Conservation (phyloP, 2,888 invertebrate genomes). For the Atethmia centrago region DNA sequence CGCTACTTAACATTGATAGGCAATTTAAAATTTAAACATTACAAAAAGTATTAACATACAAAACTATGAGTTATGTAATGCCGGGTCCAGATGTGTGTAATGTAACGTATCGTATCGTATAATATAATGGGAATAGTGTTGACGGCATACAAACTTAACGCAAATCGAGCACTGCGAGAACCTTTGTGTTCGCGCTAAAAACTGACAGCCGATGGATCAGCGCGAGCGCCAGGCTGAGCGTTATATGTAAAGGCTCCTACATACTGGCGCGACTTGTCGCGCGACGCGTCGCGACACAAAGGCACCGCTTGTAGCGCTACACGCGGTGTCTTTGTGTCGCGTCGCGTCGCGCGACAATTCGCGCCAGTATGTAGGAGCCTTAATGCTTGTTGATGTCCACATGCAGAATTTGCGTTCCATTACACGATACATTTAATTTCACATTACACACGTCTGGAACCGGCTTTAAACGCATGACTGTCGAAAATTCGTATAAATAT, state of each 20-base stretch:
- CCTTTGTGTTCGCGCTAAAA: no score
- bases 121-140: neutral
- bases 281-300: no score
- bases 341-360: no score
- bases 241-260: neutral
- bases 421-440: neutral
- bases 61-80: neutral
- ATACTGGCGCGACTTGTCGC: no score
- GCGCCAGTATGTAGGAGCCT: no score
- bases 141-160: neutral
- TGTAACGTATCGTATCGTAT: neutral
- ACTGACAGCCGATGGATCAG: neutral
- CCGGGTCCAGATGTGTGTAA: neutral
- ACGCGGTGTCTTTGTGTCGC: no score
- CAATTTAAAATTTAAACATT: slow-evolving; percentile 11
- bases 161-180: neutral
- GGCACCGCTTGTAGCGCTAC: no score
- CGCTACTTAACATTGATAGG: neutral
- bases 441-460: neutral
- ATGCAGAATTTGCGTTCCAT: neutral
- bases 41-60: slow-evolving; percentile 9
- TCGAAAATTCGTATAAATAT: slow-evolving; percentile 21
- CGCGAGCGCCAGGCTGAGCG: neutral
- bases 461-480: slow-evolving; percentile 11
- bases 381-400: neutral